Conservation (phyloP, 1,140 invertebrate genomes). For the Elysia chlorotica region DNA sequence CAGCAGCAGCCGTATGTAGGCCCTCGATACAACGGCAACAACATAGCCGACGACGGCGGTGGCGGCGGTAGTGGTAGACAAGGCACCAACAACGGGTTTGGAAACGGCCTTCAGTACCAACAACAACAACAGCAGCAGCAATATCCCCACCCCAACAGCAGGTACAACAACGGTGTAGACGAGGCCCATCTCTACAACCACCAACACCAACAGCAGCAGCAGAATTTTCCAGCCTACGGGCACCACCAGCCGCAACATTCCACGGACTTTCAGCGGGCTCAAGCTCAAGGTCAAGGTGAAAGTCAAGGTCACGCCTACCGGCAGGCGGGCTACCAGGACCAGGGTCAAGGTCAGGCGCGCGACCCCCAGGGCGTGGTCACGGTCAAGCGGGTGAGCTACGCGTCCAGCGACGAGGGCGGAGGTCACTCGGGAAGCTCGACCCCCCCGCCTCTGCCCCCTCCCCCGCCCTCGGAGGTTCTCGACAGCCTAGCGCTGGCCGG, state of each 20-base stretch:
- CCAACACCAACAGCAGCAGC: neutral
- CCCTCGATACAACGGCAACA: constrained; percentile 22
- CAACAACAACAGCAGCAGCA: neutral
- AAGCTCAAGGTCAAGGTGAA: neutral
- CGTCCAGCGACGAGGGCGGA: constrained; percentile 7
- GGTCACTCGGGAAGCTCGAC: neutral
- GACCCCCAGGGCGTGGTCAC: neutral
- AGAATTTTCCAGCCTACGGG: neutral
- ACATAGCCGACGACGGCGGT: neutral
- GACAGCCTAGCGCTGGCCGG: neutral
- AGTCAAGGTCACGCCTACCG: no score
- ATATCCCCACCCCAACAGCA: neutral
- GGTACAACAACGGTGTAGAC: neutral
- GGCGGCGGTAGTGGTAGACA: neutral
- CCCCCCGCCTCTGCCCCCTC: constrained; percentile 9
- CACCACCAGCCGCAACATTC: neutral
- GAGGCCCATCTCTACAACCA: neutral
- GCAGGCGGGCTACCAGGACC: neutral
- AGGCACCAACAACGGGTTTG: neutral
- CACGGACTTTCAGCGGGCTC: neutral
- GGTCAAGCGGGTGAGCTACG: neutral
- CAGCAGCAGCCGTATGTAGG: no score
- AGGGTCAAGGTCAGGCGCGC: neutral
- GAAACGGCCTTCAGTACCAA: neutral
- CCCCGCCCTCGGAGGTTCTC: constrained; percentile 4